Evolutionary conservation across 2,797 vertebrate genomes (phyloP).

Genomic region (Labroides dimidiatus): DNA sequence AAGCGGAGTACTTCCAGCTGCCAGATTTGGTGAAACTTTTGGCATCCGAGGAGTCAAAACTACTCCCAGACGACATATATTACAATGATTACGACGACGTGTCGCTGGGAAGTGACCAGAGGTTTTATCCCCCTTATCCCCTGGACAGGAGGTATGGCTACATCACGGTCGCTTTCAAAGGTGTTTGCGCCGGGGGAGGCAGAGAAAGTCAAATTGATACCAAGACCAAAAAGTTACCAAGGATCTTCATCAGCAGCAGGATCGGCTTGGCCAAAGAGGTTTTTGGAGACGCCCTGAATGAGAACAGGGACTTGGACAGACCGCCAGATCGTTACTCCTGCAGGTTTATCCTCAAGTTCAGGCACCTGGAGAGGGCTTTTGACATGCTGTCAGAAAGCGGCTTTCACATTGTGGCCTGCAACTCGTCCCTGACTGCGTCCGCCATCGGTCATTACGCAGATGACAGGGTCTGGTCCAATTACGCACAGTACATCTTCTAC

Average conservation of each 20-base stretch:
- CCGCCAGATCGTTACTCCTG: slow-evolving; percentile 94
- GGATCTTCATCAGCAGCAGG: slow-evolving; percentile 96
- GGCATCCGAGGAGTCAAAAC: slow-evolving; percentile 88
- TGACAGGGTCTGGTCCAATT: slow-evolving; percentile 97
- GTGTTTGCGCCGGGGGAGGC: slow-evolving; percentile 88
- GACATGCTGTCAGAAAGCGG: slow-evolving; percentile 98
- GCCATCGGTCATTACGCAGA: slow-evolving; percentile 91
- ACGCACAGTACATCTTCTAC: slow-evolving; percentile 99
- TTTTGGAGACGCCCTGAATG: slow-evolving; percentile 96
- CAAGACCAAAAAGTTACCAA: slow-evolving; percentile 91
- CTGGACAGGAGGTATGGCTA: slow-evolving; percentile 93
- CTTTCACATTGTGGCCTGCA: slow-evolving; percentile 98
- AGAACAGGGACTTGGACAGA: slow-evolving; percentile 93
- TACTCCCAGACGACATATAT: slow-evolving; percentile 89
- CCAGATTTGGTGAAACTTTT: slow-evolving; percentile 94
- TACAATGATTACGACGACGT: slow-evolving; percentile 93
- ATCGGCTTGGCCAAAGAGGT: slow-evolving; percentile 96
- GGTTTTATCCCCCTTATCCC: slow-evolving; percentile 89
- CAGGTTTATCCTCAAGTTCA: slow-evolving; percentile 96
- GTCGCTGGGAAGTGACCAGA: slow-evolving; percentile 92
- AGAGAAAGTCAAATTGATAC: slow-evolving; percentile 90
- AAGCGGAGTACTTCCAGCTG: slow-evolving; percentile 97
- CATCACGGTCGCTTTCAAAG: slow-evolving; percentile 94
- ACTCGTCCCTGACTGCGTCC: slow-evolving; percentile 94
- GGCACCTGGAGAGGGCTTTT: slow-evolving; percentile 96